Percentiles rank a stretch among this genome's conserved stretches.
These are phyloP conservation scores for Metellina segmentata DNA, from an alignment of 2,888 invertebrate genomes.

Conservation along the genomic window DNA sequence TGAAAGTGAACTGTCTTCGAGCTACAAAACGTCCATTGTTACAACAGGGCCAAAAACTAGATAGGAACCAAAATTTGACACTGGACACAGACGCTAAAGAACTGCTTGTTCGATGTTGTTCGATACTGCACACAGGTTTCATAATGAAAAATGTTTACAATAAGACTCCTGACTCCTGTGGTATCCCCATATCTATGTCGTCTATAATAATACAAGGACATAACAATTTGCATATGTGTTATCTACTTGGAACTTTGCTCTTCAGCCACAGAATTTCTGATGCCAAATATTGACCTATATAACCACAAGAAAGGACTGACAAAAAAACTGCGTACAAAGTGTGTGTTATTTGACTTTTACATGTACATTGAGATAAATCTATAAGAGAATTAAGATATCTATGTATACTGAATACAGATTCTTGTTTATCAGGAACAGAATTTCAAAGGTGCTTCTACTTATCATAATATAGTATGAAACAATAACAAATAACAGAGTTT, in stretches of 20 bases:
- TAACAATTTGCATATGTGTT: constrained; percentile 54
- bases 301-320: constrained; percentile 11
- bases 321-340: constrained; percentile 41
- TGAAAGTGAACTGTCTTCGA: constrained; percentile 52
- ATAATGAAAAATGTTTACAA: constrained; percentile 47
- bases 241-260: constrained; percentile 54
- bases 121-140: constrained; percentile 69
- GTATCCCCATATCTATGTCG: constrained; percentile 70
- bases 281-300: constrained; percentile 69
- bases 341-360: constrained; percentile 54
- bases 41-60: constrained; percentile 73
- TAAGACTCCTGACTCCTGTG: constrained; percentile 41
- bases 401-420: constrained; percentile 68
- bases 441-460: constrained; percentile 75
- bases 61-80: constrained; percentile 41
- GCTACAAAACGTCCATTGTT: constrained; percentile 72
- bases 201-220: constrained; percentile 44
- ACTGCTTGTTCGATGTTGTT: constrained; percentile 29
- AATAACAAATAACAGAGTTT: constrained; percentile 56
- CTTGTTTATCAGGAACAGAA: constrained; percentile 73
- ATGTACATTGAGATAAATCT: constrained; percentile 67
- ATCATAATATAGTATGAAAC: constrained; percentile 70
- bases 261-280: constrained; percentile 39
- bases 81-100: constrained; percentile 34
- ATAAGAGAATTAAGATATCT: constrained; percentile 60